A percentile compares a stretch with the other conserved stretches of the same genome.
Evolutionary conservation across 2,797 vertebrate species (phyloP).

Genomic region (Phrynocephalus guinanensis): DNA sequence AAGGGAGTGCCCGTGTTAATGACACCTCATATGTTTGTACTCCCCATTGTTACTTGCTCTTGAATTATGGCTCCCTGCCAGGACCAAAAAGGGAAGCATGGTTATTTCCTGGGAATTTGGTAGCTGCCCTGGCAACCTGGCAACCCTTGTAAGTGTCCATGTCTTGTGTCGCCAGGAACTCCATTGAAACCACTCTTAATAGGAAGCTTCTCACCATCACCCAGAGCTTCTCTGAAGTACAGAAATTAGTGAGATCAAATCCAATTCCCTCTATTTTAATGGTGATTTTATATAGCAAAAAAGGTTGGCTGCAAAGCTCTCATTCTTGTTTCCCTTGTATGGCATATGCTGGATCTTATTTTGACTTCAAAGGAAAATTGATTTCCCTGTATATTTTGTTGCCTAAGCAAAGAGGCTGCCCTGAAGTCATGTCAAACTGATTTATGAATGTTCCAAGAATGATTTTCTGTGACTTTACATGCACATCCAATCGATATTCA

Average conservation of each 20-base stretch:
- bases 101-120: too few relatives aligned
- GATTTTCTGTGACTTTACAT: slow-evolving; percentile 1
- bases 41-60: too few relatives aligned
- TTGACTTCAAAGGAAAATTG: background rate
- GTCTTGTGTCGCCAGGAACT: background rate
- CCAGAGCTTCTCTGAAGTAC: background rate
- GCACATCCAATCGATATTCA: background rate
- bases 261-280: background rate
- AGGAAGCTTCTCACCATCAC: background rate
- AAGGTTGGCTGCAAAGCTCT: background rate
- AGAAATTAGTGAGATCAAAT: slow-evolving; percentile 10
- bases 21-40: too few relatives aligned
- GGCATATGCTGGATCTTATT: background rate
- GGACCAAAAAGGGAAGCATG: too few relatives aligned
- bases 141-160: background rate
- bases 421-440: background rate
- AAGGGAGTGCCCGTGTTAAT: too few relatives aligned
- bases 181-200: background rate
- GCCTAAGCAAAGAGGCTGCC: background rate
- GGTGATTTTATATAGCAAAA: background rate
- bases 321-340: background rate
- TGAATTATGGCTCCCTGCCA: too few relatives aligned
- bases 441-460: slow-evolving; percentile 12
- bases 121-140: too few relatives aligned
- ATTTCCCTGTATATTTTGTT: background rate